phyloP scores from a whole-genome alignment of 2,888 invertebrate species.

The Coelinius sp. region DNA sequence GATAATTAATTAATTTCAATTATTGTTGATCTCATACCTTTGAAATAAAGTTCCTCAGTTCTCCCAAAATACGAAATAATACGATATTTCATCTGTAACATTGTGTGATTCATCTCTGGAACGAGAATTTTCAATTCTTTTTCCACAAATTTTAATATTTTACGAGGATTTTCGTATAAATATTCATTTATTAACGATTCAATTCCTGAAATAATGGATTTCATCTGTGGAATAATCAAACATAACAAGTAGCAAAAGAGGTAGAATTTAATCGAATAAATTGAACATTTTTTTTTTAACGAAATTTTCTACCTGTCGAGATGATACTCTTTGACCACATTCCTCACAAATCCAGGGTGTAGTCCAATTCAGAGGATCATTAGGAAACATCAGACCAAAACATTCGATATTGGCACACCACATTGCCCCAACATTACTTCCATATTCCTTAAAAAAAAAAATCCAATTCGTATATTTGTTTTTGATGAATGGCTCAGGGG shows the following conservation, averaged over 20 bases:
- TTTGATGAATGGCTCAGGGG: too few relatives aligned
- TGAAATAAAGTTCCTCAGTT: slow-evolving; percentile 73
- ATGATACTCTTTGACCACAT: slow-evolving; percentile 72
- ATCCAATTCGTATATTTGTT: too few relatives aligned
- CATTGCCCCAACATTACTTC: slow-evolving; percentile 74
- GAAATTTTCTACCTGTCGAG: slow-evolving; percentile 73
- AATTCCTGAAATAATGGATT: slow-evolving; percentile 64
- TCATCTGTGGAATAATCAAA: slow-evolving; percentile 50
- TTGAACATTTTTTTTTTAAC: slow-evolving; percentile 71
- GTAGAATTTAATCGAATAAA: not conserved
- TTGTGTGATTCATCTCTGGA: slow-evolving; percentile 76
- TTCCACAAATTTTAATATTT: slow-evolving; percentile 74
- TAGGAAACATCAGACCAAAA: slow-evolving; percentile 74
- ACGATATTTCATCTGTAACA: slow-evolving; percentile 76
- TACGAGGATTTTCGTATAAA: slow-evolving; percentile 72
- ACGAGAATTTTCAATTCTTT: slow-evolving; percentile 73
- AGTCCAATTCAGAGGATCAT: slow-evolving; percentile 73
- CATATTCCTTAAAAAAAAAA: slow-evolving; percentile 74
- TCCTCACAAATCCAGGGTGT: slow-evolving; percentile 76
- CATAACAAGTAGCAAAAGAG: not conserved
- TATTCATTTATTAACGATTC: slow-evolving; percentile 74
- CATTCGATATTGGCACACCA: slow-evolving; percentile 73
- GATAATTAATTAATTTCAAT: not conserved
- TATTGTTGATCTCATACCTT: slow-evolving; percentile 69
- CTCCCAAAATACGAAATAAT: slow-evolving; percentile 77